Base-by-base conservation (phyloP, 2,113 vertebrate species). In the Amphiprion ocellaris region DNA sequence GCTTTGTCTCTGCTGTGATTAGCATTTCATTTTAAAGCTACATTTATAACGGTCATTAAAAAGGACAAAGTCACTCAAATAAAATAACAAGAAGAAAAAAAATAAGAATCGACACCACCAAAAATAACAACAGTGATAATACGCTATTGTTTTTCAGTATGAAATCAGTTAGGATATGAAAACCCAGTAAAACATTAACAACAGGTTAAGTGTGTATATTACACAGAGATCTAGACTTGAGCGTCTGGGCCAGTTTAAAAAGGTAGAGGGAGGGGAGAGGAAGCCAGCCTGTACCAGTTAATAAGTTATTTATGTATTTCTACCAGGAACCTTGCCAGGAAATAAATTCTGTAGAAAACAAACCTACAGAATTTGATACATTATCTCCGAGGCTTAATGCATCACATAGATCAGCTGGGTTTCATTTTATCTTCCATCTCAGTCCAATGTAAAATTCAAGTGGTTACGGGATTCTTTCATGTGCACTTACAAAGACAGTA, bases 11-110 rank as follows among this genome's bases (percentile, higher is more conserved):
- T 77, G 74, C 73, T 71, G 73, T 11, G 26, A 83, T 89, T 78
- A 86, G 46, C 52, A 66, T 81, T 79, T 85, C 6, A 41, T 75
- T 86, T 90, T 89, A 91, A 92, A 92, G 93, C 91, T 91, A 92
- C 83, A 85, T 89, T 88, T 88, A 84, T 63, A 77, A 70, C 6
- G 28, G 19, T 84, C 72, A 83, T 86, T 89, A 90, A 90, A 88
- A 88, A 83, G 66, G 55, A 87, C 84, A 86, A 77, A 81, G 70
- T 84, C 85, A 84, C 82, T 90, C 72, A 83, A 89, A 90, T 89
- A 86, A 88, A 90, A 85, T 80, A 88, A 81, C 69, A 79, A 17
- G 30, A 28, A 21, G 5, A 30, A 37, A 75, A 56, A 49, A 28
- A 53, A 50, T 63, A 58, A 69, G 21, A 52, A 85, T 58, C 16